Percentiles rank a stretch among this genome's conserved stretches.
phyloP scores from a whole-genome alignment of 2,888 invertebrate genomes.

The Uropetala carovei region DNA sequence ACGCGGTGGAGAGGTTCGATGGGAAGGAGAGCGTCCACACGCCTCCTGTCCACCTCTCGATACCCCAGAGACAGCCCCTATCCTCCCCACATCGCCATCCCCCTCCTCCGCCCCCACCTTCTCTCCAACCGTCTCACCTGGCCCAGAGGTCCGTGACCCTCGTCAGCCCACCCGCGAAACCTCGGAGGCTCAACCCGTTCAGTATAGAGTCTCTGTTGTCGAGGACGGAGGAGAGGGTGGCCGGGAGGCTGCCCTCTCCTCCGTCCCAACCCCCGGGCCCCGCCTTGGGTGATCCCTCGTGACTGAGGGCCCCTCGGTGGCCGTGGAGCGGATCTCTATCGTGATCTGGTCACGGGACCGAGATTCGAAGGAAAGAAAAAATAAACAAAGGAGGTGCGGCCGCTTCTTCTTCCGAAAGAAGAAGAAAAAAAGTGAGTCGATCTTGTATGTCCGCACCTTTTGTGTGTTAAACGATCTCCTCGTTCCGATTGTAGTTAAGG shows the following conservation, averaged over 20 bases:
- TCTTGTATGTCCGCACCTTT: neutral
- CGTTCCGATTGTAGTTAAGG: neutral
- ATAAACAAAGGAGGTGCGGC: neutral
- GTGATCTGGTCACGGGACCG: neutral
- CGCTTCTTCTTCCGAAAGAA: neutral
- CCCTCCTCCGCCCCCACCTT: neutral
- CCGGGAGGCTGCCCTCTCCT: neutral
- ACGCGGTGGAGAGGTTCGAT: conserved; percentile 12
- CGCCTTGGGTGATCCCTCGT: neutral
- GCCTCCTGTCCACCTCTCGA: neutral
- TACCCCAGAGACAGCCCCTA: neutral
- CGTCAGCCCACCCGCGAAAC: conserved; percentile 73
- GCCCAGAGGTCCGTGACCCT: conserved; percentile 43
- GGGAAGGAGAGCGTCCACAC: neutral
- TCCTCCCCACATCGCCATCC: neutral
- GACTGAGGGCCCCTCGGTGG: conserved; percentile 14
- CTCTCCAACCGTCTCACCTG: neutral
- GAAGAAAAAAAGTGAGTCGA: neutral
- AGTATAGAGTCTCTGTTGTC: conserved; percentile 92
- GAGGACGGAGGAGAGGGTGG: conserved; percentile 72
- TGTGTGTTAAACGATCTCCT: neutral
- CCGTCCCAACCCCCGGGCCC: neutral
- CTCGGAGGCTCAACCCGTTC: conserved; percentile 88
- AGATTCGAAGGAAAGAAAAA: neutral
- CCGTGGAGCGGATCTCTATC: conserved; percentile 8